A percentile compares a stretch with the other conserved stretches of the same genome.
These are phyloP conservation scores for Galleria mellonella DNA, from an alignment of 1,140 invertebrate genomes.

Conservation along the genomic window DNA sequence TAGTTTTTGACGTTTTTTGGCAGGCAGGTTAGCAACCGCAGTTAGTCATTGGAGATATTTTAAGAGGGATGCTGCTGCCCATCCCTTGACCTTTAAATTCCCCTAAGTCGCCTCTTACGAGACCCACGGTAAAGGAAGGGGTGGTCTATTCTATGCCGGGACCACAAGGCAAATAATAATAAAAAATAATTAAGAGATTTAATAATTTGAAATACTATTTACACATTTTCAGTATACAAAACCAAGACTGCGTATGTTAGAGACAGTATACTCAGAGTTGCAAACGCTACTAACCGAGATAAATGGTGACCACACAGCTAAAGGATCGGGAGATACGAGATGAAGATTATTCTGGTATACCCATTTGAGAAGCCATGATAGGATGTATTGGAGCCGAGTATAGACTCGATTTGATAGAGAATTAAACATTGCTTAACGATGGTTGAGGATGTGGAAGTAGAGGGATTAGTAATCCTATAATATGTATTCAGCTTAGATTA, in stretches of 20 bases:
- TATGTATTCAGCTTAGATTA: not conserved
- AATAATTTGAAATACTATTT: not conserved
- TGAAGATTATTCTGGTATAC: slow-evolving; percentile 5
- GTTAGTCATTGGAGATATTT: no score
- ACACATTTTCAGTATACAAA: slow-evolving; percentile 51
- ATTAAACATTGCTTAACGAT: no score
- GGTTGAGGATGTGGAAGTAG: no score
- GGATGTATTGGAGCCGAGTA: not conserved
- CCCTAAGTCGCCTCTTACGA: no score
- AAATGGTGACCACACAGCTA: slow-evolving; percentile 6
- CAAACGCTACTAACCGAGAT: slow-evolving; percentile 31
- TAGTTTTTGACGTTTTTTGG: no score
- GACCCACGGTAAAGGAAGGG: no score
- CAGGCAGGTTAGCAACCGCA: no score
- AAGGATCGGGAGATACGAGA: slow-evolving; percentile 37
- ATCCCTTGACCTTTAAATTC: no score
- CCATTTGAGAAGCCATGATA: not conserved
- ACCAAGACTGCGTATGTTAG: slow-evolving; percentile 46
- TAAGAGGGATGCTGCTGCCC: no score
- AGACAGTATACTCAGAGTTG: slow-evolving; percentile 49
- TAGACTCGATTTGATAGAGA: not conserved
- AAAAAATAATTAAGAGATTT: no score
- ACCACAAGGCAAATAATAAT: no score
- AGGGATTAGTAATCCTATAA: not conserved
- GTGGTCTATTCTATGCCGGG: no score